Conservation (phyloP, 1,140 invertebrate species). For the Eueides isabella region DNA sequence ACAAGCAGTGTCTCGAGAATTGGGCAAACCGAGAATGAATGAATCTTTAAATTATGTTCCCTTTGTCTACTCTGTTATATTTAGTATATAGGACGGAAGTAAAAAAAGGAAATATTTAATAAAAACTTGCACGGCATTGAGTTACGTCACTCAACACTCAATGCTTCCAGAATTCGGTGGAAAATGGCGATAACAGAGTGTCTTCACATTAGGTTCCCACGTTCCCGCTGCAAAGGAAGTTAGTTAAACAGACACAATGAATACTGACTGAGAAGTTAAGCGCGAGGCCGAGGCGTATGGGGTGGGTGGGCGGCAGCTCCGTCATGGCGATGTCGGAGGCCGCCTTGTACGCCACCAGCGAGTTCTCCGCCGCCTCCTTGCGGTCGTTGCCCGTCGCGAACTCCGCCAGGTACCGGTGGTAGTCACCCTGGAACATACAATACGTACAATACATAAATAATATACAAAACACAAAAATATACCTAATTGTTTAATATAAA, state of each 20-base stretch:
- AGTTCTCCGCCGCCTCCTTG: conserved; percentile 97
- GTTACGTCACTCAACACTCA: not conserved
- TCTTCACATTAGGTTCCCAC: not conserved
- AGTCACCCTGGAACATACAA: conserved; percentile 89
- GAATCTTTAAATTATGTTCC: no score
- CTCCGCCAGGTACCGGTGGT: conserved; percentile 98
- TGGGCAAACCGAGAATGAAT: no score
- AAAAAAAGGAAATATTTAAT: no score
- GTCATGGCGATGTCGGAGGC: conserved; percentile 98
- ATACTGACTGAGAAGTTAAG: conserved; percentile 94
- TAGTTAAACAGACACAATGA: no score
- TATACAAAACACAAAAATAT: no score
- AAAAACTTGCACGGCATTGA: not conserved
- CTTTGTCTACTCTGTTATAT: no score
- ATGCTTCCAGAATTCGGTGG: not conserved
- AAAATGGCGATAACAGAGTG: not conserved
- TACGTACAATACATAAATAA: no score
- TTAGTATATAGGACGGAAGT: no score
- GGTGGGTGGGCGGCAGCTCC: conserved; percentile 98
- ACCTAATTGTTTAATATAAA: no score
- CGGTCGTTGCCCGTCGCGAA: conserved; percentile 97
- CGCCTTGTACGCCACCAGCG: conserved; percentile 97
- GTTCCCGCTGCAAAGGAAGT: no score
- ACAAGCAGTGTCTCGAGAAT: no score
- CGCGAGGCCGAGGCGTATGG: conserved; percentile 94